These are phyloP conservation scores for Silvanus unidentatus DNA, from an alignment of 2,888 invertebrate species.

Conservation along the genomic window DNA sequence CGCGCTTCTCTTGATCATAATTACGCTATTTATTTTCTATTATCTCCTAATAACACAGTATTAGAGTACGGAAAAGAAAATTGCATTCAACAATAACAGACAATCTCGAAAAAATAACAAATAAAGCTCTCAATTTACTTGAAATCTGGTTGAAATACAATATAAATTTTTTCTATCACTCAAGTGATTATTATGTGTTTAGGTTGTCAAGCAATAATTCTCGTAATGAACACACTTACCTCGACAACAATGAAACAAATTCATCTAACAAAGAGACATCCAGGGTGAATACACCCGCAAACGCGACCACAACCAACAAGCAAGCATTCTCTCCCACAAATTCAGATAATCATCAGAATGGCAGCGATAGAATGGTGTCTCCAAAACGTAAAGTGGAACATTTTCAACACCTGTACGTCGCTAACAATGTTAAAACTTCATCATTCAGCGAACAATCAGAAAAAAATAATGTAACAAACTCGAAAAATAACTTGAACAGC, in stretches of 20 bases:
- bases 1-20: too few species aligned
- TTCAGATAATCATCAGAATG: conserved; percentile 9
- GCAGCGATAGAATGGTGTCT: conserved; percentile 42
- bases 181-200: too few species aligned
- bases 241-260: conserved; percentile 26
- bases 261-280: conserved; percentile 31
- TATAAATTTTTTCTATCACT: too few species aligned
- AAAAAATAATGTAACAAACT: conserved; percentile 31
- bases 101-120: too few species aligned
- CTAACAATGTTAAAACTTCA: conserved; percentile 44
- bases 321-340: conserved; percentile 26
- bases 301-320: conserved; percentile 28
- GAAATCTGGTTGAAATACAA: too few species aligned
- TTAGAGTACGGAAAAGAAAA: too few species aligned
- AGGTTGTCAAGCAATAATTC: conserved; percentile 50
- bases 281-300: conserved; percentile 38
- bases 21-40: too few species aligned
- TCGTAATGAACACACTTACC: conserved; percentile 35
- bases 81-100: too few species aligned
- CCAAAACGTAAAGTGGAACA: conserved; percentile 43
- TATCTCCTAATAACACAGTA: too few species aligned
- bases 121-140: neutral
- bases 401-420: conserved; percentile 42
- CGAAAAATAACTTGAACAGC: conserved; percentile 32
- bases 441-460: conserved; percentile 42